These are phyloP conservation scores for Anoura caudifer DNA, from an alignment of 2,113 vertebrate species.

Conservation along the genomic window DNA sequence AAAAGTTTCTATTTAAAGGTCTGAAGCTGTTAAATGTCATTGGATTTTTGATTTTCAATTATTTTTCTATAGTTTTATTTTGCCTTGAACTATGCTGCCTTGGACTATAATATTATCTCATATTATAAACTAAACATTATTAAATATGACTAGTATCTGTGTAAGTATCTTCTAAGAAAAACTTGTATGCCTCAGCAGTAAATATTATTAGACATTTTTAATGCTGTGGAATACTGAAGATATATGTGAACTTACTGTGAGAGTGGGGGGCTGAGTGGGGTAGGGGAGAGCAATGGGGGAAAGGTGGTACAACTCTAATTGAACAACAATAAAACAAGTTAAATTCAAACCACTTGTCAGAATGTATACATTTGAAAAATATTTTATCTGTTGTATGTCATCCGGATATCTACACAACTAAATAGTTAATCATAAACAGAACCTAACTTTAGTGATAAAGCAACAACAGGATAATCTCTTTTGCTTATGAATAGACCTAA, in stretches of 20 bases:
- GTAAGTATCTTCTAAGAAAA: neutral
- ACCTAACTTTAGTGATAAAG: neutral
- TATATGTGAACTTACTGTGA: neutral
- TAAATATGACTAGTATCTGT: neutral
- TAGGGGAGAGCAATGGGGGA: too few species aligned
- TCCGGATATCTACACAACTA: neutral
- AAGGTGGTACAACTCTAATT: too few species aligned
- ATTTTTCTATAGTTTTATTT: neutral
- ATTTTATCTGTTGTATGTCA: neutral
- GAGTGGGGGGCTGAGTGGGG: too few species aligned
- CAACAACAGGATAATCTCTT: neutral
- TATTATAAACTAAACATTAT: neutral
- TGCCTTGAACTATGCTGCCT: neutral
- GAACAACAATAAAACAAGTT: neutral
- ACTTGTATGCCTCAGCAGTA: neutral
- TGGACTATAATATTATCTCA: neutral
- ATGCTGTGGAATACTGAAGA: neutral
- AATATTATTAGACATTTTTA: neutral
- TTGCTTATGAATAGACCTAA: neutral
- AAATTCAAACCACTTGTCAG: neutral
- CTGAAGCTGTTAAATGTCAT: neutral
- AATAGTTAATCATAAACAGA: neutral
- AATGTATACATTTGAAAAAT: neutral
- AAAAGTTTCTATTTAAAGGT: neutral
- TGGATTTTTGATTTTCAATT: neutral